phyloP scores from a whole-genome alignment of 2,888 invertebrate species.

The Phengaris alcon region DNA sequence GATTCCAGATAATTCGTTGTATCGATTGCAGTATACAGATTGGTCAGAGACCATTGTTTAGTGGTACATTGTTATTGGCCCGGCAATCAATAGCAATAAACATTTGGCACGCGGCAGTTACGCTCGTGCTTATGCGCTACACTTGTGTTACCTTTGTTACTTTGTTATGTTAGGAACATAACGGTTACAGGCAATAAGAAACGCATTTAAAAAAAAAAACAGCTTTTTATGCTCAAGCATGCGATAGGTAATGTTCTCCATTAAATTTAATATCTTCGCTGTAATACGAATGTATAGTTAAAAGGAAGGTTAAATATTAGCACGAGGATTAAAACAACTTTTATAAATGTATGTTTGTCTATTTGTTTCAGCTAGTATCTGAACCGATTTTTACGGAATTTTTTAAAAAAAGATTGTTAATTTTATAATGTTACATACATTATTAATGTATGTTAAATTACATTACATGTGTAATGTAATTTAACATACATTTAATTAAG shows the following conservation, averaged over 20 bases:
- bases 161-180: no score
- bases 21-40: constrained; percentile 38
- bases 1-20: constrained; percentile 14
- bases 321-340: background rate
- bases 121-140: constrained; percentile 53
- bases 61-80: constrained; percentile 52
- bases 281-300: no score
- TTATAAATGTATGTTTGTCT: background rate
- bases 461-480: no score
- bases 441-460: no score
- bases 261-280: no score
- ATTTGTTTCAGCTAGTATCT: background rate
- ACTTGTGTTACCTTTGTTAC: background rate
- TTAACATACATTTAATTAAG: background rate
- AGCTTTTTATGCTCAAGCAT: no score
- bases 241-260: no score
- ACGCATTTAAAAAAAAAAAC: no score
- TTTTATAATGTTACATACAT: no score
- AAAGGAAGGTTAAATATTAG: no score
- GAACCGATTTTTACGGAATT: background rate
- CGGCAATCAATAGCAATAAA: constrained; percentile 50
- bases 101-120: constrained; percentile 41
- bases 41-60: constrained; percentile 60
- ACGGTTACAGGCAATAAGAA: no score
- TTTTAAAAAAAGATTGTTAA: background rate